A percentile compares a stretch with the other conserved stretches of the same genome.
Evolutionary conservation across 2,113 vertebrate species (phyloP).

Genomic region (Erythrocercus mccallii): DNA sequence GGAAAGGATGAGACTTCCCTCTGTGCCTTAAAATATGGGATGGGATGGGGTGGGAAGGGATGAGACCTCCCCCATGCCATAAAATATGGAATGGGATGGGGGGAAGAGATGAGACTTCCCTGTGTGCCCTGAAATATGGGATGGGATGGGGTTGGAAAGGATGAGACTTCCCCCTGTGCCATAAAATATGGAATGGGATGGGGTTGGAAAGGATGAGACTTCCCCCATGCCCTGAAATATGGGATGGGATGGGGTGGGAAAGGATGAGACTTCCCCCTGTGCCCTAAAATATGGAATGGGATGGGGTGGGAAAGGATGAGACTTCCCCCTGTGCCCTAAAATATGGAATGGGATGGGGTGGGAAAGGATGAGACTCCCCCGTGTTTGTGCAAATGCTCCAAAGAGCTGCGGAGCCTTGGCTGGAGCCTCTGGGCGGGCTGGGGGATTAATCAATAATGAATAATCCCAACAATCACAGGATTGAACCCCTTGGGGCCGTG

Average conservation of each 20-base stretch:
- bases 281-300: neutral
- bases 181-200: neutral
- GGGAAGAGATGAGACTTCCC: neutral
- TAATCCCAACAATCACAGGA: neutral
- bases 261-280: neutral
- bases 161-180: neutral
- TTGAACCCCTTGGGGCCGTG: neutral
- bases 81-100: neutral
- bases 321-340: neutral
- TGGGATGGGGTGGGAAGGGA: neutral
- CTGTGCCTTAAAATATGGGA: neutral
- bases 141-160: too few species aligned
- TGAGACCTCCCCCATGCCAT: neutral
- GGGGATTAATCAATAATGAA: neutral
- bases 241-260: neutral
- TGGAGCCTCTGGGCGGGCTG: neutral
- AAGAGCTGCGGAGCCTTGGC: neutral
- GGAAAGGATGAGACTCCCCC: neutral
- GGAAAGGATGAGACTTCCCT: neutral
- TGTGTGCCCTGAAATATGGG: neutral
- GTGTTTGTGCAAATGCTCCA: neutral
- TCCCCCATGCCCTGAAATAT: neutral
- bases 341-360: fast-evolving
- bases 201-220: too few species aligned
- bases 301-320: too few species aligned